These are phyloP conservation scores for Crypturellus tataupa DNA, from an alignment of 2,797 vertebrate genomes.

Conservation along the genomic window DNA sequence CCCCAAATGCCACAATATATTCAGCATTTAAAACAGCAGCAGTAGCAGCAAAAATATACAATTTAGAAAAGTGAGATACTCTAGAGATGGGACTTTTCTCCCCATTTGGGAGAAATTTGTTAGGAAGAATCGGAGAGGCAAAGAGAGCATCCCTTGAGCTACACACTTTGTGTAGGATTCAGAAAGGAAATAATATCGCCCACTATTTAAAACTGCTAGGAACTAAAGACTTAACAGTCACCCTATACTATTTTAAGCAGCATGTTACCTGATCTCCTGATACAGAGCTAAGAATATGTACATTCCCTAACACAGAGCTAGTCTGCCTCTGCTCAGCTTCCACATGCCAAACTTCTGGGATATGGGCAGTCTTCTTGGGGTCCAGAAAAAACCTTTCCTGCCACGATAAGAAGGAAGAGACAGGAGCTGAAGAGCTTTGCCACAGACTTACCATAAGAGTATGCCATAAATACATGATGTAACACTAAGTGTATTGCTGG, in stretches of 20 bases:
- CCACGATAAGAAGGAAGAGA: background rate
- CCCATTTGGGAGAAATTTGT: background rate
- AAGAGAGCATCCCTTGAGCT: background rate
- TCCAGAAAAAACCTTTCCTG: background rate
- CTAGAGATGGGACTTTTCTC: background rate
- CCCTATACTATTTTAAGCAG: background rate
- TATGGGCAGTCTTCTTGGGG: background rate
- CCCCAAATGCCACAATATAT: background rate
- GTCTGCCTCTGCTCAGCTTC: background rate
- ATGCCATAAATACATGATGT: background rate
- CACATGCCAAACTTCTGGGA: background rate
- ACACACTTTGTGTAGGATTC: background rate
- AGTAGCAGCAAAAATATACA: background rate
- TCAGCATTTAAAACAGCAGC: background rate
- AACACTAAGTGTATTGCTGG: background rate
- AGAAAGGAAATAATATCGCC: background rate
- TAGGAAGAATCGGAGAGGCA: background rate
- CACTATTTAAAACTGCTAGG: background rate
- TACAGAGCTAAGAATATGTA: background rate
- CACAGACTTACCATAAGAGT: background rate
- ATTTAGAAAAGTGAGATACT: background rate
- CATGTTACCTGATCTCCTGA: background rate
- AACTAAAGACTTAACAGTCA: background rate
- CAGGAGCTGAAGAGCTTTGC: background rate
- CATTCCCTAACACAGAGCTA: background rate